Conservation (phyloP, 1,140 invertebrate species). For the Drosophila santomea region DNA sequence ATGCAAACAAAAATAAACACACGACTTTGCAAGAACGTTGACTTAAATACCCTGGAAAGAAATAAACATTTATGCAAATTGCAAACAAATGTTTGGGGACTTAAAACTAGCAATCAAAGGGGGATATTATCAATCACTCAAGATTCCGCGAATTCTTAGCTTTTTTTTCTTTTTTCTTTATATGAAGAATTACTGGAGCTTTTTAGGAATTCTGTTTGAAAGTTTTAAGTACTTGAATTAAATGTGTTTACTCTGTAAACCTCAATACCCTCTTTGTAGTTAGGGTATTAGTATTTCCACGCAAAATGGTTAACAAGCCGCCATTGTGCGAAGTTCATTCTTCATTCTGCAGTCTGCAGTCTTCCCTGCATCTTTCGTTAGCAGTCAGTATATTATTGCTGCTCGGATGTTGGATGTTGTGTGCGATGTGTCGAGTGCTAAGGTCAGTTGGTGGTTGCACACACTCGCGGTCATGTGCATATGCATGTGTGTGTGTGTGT, state of each 20-base stretch:
- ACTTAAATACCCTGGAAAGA: constrained; percentile 25
- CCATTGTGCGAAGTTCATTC: constrained; percentile 43
- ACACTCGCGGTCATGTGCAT: constrained; percentile 11
- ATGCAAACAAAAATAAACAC: background rate
- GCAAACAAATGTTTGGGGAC: background rate
- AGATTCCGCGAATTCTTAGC: background rate
- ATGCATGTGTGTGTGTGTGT: constrained; percentile 2
- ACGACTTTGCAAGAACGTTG: background rate
- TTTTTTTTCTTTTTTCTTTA: background rate
- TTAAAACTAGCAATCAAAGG: background rate
- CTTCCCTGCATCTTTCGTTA: constrained; percentile 13
- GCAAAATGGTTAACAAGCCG: constrained; percentile 11
- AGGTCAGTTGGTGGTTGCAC: constrained; percentile 65
- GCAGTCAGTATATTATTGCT: constrained; percentile 12
- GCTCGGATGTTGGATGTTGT: constrained; percentile 2
- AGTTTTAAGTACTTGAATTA: no score
- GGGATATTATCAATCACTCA: background rate
- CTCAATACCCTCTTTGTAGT: no score
- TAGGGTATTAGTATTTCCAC: background rate
- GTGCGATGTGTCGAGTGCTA: constrained; percentile 50
- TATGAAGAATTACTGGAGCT: background rate
- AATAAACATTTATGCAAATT: constrained; percentile 29
- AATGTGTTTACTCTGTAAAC: background rate
- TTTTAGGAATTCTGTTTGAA: background rate
- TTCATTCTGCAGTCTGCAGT: constrained; percentile 19